Base-by-base conservation (phyloP, 2,113 vertebrate genomes). In the Cynoglossus semilaevis region DNA sequence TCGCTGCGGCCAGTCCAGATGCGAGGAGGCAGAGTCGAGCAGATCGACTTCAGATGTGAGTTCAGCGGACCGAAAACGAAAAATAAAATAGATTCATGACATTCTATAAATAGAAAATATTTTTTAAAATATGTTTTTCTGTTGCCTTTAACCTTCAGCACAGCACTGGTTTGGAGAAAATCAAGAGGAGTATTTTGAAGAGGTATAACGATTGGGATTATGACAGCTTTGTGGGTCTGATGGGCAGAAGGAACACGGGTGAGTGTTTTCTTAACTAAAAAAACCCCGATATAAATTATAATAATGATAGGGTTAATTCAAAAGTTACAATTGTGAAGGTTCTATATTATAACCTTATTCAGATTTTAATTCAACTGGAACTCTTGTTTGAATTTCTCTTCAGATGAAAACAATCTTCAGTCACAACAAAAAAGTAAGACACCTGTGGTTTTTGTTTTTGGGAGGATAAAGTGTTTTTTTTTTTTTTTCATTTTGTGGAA, bases 151-250 rank as follows among this genome's bases (percentile, higher is more conserved):
- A 0, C 63, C 7, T 58, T n/a, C 82, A 89, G 88, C 89, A 90
- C 56, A 77, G 62, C 40, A 42, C 18, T 18, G 83, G 76, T 52
- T 71, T 88, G 48, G 85, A 87, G n/a, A 88, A 72, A 38, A 63
- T 91, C n/a, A 86, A 92, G 51, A 82, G 83, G 0, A 88, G 85
- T 5, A 70, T 93, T 68, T 78, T 92, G 46, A 92, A 89, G 85
- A 82, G 88, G 43, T 91, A 90, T 13, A 89, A 89, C 57, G 89
- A 93, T 3, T 77, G 92, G 74, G 93, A 93, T 69, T 93, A 93
- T 69, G 92, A 95, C 79, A 94, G 88, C 67, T 86, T 96, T 80
- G 92, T 95, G 41, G 91, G 90, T 50, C 74, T 90, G 69, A 91
- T 94, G 91, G 92, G 93, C 50, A 91, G 89, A 80, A 90, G 92